phyloP scores from a whole-genome alignment of 1,140 invertebrate species.

The Lucilia sericata region DNA sequence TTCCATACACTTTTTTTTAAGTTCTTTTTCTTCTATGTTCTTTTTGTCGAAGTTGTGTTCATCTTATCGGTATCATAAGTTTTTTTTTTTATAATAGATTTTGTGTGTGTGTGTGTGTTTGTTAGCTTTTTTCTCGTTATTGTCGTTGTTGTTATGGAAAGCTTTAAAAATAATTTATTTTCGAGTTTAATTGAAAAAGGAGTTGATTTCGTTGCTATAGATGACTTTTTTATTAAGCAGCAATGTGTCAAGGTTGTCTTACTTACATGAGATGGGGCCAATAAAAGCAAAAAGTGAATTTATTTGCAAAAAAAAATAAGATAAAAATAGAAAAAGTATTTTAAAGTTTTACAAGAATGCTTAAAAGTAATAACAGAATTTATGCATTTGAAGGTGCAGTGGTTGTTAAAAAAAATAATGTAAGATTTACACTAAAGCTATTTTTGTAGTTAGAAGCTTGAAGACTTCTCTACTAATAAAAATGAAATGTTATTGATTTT shows the following conservation, averaged over 20 bases:
- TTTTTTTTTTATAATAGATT: slow-evolving; percentile 33
- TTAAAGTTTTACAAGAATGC: neutral
- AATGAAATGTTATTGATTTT: too few species aligned
- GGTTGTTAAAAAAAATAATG: neutral
- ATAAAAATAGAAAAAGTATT: neutral
- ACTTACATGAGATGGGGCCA: neutral
- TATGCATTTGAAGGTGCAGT: neutral
- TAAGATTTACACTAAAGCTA: too few species aligned
- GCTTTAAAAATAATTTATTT: slow-evolving; percentile 35
- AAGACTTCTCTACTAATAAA: too few species aligned
- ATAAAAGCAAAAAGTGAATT: neutral
- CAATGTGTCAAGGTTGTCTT: slow-evolving; percentile 23
- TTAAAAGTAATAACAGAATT: neutral
- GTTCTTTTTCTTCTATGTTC: neutral
- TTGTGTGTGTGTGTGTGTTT: neutral
- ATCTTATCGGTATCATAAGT: slow-evolving; percentile 22
- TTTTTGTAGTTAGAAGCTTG: too few species aligned
- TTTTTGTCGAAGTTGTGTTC: neutral
- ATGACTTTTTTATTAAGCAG: slow-evolving; percentile 1
- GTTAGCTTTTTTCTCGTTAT: neutral
- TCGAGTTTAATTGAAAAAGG: slow-evolving; percentile 36
- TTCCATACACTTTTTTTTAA: neutral
- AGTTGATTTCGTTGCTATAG: neutral
- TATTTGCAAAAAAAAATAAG: too few species aligned
- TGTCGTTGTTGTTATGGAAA: neutral